Evolutionary conservation across 2,797 vertebrate species (phyloP).

Genomic region (Cyprinella venusta): DNA sequence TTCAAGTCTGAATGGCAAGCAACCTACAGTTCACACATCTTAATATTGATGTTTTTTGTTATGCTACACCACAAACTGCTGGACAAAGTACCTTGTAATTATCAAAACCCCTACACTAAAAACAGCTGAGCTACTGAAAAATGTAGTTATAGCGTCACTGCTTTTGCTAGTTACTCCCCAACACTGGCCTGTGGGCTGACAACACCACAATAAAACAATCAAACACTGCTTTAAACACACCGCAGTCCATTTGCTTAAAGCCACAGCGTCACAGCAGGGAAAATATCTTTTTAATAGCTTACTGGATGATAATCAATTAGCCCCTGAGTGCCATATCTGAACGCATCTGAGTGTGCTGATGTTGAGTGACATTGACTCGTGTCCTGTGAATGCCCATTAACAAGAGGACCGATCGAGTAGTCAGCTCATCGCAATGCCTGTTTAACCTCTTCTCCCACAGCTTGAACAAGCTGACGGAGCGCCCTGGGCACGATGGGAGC

Average conservation of each 20-base stretch:
- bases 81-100: neutral
- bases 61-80: neutral
- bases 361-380: conserved; percentile 49
- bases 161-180: neutral
- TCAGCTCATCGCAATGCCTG: conserved; percentile 42
- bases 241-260: conserved; percentile 22
- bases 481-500: conserved; percentile 23
- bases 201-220: conserved; percentile 17
- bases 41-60: neutral
- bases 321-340: conserved; percentile 30
- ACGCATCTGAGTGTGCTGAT: conserved; percentile 36
- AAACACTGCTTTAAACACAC: conserved; percentile 33
- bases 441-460: conserved; percentile 37
- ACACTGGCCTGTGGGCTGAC: conserved; percentile 13
- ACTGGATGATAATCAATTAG: conserved; percentile 52
- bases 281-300: conserved; percentile 44
- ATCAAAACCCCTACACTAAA: neutral
- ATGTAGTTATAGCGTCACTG: neutral
- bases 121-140: neutral
- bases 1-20: neutral
- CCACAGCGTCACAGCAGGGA: conserved; percentile 14
- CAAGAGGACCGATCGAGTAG: conserved; percentile 10
- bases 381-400: conserved; percentile 47
- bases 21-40: neutral
- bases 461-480: conserved; percentile 30